Base-by-base conservation (phyloP, 2,888 invertebrate genomes). In the Drosophila kambysellisi region DNA sequence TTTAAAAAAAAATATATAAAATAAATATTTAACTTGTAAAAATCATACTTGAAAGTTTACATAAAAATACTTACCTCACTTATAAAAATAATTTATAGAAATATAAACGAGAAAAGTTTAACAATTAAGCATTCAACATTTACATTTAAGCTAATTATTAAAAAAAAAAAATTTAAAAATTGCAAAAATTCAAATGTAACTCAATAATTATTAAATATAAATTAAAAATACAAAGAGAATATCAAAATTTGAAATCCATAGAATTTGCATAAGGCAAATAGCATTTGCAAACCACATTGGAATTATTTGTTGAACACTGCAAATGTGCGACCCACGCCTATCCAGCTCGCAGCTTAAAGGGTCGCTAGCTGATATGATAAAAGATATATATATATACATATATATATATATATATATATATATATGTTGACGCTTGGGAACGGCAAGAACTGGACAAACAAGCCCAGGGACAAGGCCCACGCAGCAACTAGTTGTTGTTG, bases 401-500 rank as follows among this genome's bases (percentile, higher is more conserved):
- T 35, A 30, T 30, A 17, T 30, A 51, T 32, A 51, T 15, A 12
- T 2, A 20, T 7, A 2, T 17, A n/a, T 32, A n/a, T 1, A 17
- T 5, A 46, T 15, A 11, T 33, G 25, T 58, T 46, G 51, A 39
- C 39, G 35, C 69, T 29, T 29, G 57, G 67, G 56, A 58, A 46
- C 46, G 39, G 71, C 52, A 17, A 11, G 41, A 53, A 57, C 51
- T 69, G 59, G 60, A 61, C 69, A 73, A 69, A 56, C 54, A 43
- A 37, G 58, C 76, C 63, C 61, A 59, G 62, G 78, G 61, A 48
- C 68, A 50, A 66, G 79, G 66, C 78, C 81, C 77, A 76, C 72
- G 81, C 81, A 67, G 48, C 50, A 52, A 60, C 35, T 39, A 37
- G 17, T 29, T 54, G 32, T 41, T 3, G 20, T 25, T 46, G 20